Evolutionary conservation across 2,113 vertebrate genomes (phyloP).

Genomic region (Mormoops blainvillei): DNA sequence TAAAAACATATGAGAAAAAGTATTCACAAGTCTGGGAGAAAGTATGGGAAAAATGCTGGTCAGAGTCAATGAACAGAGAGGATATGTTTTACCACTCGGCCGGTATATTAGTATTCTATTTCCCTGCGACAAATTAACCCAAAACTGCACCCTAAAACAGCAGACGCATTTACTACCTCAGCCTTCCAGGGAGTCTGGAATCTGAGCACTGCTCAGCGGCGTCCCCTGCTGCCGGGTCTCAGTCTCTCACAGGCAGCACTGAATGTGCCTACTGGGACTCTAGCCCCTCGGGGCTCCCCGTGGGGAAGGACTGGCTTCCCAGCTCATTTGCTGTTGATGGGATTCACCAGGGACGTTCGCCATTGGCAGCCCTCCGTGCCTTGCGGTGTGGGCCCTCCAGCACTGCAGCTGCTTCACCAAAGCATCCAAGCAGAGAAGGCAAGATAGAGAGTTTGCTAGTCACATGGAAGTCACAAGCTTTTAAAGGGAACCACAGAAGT

Average conservation of each 20-base stretch:
- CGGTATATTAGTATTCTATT: neutral
- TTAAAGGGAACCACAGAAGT: neutral
- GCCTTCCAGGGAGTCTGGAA: neutral
- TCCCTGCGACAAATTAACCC: neutral
- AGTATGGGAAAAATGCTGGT: neutral
- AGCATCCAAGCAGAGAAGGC: neutral
- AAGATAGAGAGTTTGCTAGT: neutral
- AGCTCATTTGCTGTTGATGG: neutral
- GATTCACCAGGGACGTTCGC: neutral
- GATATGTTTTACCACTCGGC: neutral
- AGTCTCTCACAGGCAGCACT: neutral
- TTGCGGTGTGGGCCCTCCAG: neutral
- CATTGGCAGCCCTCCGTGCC: neutral
- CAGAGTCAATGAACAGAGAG: neutral
- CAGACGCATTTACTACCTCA: neutral
- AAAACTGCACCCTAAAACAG: neutral
- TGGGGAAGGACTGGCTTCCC: neutral
- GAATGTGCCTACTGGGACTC: neutral
- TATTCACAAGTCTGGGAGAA: neutral
- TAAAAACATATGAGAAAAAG: neutral
- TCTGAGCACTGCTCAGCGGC: neutral
- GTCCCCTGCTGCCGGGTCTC: neutral
- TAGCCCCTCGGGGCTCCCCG: too few relatives aligned
- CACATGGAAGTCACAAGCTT: neutral
- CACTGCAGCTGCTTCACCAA: neutral